Conservation (phyloP, 2,797 vertebrate species). For the Ammospiza maritima region DNA sequence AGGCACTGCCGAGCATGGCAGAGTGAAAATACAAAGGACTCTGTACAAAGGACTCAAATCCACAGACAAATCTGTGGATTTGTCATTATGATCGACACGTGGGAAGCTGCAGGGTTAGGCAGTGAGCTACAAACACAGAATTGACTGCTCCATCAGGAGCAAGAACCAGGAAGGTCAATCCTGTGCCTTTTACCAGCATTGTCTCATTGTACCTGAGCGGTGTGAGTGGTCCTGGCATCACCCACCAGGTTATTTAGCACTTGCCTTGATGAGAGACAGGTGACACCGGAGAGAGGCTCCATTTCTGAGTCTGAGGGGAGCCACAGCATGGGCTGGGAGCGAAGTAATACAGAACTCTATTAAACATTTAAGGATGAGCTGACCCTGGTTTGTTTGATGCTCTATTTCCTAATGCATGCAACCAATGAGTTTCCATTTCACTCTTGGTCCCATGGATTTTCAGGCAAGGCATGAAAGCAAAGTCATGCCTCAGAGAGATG, state of each 20-base stretch:
- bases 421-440: conserved; percentile 18
- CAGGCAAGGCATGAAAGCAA: neutral
- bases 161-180: neutral
- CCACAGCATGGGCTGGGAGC: neutral
- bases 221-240: neutral
- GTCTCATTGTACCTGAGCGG: neutral
- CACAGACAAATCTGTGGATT: neutral
- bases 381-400: conserved; percentile 30
- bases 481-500: neutral
- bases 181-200: neutral
- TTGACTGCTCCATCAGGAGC: neutral
- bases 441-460: neutral
- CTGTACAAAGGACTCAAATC: neutral
- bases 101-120: neutral
- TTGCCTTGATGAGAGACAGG: conserved; percentile 61
- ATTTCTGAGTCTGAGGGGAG: conserved; percentile 67
- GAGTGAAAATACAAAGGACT: neutral
- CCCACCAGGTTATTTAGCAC: conserved; percentile 62
- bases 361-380: conserved; percentile 63
- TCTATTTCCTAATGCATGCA: conserved; percentile 1
- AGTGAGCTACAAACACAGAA: neutral
- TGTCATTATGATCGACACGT: neutral
- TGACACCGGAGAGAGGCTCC: conserved; percentile 58
- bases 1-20: neutral
- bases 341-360: conserved; percentile 15